phyloP scores from a whole-genome alignment of 2,888 invertebrate species.

The Apodemia hepburni region DNA sequence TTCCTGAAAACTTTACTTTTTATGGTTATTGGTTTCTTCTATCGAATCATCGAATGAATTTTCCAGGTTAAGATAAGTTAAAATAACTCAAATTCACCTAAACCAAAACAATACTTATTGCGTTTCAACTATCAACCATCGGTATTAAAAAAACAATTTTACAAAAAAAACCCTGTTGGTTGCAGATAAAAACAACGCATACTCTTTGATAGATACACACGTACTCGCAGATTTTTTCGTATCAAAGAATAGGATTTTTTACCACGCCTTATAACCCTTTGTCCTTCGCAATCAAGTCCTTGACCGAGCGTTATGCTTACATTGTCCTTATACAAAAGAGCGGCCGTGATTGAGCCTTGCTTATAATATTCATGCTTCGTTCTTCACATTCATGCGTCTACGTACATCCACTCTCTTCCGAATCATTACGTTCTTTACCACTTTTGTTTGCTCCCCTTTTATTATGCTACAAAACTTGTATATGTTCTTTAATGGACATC shows the following conservation, averaged over 20 bases:
- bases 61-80: no score
- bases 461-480: conserved; percentile 62
- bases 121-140: no score
- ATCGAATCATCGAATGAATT: no score
- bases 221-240: conserved; percentile 25
- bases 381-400: conserved; percentile 65
- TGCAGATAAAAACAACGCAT: not conserved
- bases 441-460: conserved; percentile 66
- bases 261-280: conserved; percentile 54
- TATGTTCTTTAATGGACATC: conserved; percentile 49
- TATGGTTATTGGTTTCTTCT: no score
- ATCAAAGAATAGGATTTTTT: conserved; percentile 30
- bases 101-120: no score
- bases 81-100: no score
- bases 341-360: conserved; percentile 67
- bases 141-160: no score
- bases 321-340: conserved; percentile 61
- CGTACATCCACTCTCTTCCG: conserved; percentile 70
- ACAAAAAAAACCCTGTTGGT: not conserved
- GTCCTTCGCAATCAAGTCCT: conserved; percentile 67
- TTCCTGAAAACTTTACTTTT: no score
- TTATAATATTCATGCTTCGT: conserved; percentile 74
- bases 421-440: conserved; percentile 72
- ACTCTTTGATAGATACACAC: not conserved
- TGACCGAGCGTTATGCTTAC: conserved; percentile 58